Evolutionary conservation across 1,140 invertebrate species (phyloP).

Genomic region (Nilaparvata lugens): DNA sequence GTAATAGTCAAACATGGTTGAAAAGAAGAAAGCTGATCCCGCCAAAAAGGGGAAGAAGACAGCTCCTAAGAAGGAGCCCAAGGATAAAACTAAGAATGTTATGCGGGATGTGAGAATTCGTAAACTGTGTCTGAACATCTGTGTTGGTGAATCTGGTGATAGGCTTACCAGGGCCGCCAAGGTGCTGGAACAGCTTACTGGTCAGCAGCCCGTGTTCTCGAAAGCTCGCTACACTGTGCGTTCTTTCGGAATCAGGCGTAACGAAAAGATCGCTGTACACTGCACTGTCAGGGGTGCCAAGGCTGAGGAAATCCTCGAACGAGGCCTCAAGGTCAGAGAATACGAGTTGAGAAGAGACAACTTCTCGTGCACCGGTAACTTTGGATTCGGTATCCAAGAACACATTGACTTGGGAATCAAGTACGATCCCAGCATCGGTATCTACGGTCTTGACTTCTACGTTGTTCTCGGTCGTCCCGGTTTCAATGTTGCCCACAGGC

Average conservation of each 20-base stretch:
- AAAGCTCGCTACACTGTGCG: constrained; percentile 98
- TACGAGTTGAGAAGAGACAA: constrained; percentile 97
- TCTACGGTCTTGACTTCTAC: constrained; percentile 99
- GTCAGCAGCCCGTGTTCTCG: constrained; percentile 97
- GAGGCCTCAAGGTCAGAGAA: constrained; percentile 97
- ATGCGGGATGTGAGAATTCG: constrained; percentile 96
- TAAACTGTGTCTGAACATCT: constrained; percentile 98
- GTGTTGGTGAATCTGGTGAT: constrained; percentile 98
- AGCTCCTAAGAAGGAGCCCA: constrained; percentile 48
- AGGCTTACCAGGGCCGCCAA: constrained; percentile 97
- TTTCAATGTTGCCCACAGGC: constrained; percentile 91
- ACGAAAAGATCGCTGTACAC: constrained; percentile 99
- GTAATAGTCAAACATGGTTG: no score
- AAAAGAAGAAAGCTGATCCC: constrained; percentile 5
- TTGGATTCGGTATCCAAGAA: constrained; percentile 99
- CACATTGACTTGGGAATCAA: constrained; percentile 99
- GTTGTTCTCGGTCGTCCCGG: constrained; percentile 95
- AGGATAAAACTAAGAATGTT: constrained; percentile 87
- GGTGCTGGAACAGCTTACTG: constrained; percentile 98
- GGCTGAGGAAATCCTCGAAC: constrained; percentile 98
- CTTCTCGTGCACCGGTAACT: constrained; percentile 97
- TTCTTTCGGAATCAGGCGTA: constrained; percentile 98
- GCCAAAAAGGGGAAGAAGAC: constrained; percentile 1
- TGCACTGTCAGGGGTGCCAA: constrained; percentile 98
- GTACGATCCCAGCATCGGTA: constrained; percentile 98